Evolutionary conservation across 2,113 vertebrate genomes (phyloP).

Genomic region (Pelecanus crispus): DNA sequence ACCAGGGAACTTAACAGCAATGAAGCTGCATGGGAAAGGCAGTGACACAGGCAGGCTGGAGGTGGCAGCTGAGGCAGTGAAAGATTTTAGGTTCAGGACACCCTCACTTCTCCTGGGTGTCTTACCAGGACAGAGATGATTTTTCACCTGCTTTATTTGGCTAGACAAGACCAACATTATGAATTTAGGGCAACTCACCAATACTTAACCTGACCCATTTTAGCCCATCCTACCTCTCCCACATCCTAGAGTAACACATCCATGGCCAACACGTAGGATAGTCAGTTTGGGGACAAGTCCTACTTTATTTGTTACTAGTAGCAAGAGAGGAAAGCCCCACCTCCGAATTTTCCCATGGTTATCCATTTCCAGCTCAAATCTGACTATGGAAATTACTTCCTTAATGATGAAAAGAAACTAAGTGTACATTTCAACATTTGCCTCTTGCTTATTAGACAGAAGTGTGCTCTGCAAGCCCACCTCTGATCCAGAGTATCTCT

Average conservation of each 20-base stretch:
- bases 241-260: neutral
- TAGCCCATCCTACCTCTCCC: neutral
- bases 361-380: neutral
- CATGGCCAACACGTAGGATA: rapidly evolving
- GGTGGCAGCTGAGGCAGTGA: neutral
- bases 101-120: neutral
- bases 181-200: neutral
- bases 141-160: neutral
- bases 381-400: neutral
- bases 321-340: neutral
- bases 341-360: neutral
- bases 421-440: neutral
- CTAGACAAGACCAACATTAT: neutral
- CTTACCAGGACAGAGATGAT: neutral
- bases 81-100: neutral
- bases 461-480: neutral
- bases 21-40: neutral
- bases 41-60: neutral
- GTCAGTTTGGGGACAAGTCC: neutral
- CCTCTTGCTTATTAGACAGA: neutral
- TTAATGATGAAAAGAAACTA: neutral
- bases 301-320: neutral
- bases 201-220: neutral
- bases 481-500: neutral
- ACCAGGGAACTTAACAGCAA: neutral